Evolutionary conservation across 1,140 invertebrate species (phyloP), one percentile per base, ranked within the genome.

Genomic region (Brachionus calyciflorus): DNA sequence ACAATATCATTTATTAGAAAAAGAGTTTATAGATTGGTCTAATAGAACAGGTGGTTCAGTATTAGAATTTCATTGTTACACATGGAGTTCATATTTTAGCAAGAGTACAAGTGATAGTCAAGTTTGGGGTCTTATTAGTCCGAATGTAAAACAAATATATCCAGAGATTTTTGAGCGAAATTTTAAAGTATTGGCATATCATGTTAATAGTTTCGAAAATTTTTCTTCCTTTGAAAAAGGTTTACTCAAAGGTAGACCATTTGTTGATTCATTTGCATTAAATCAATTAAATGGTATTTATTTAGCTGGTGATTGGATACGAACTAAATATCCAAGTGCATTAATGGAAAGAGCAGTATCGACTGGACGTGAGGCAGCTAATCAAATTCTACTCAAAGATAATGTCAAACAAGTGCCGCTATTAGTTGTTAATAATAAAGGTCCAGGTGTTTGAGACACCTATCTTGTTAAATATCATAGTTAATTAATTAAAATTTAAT

Each of bases 341-440:
- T 28, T 78, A 17, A 78, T 78, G 77, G 77, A 78, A 63, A 63
- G 60, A 57, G 77, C 77, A 33, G 77, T 78, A 6, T 76, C 70
- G 6, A 78, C 77, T 0, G 77, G 77, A 44, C 77, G 77, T 49
- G 53, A 65, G 24, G 77, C 77, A 63, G 77, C 77, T 26, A 78
- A 78, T 76, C n/a, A 76, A 44, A 63, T 78, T 10, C 28, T 78
- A 0, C n/a, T 76, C 6, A 14, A 46, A 14, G 70, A 78, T 40
- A 19, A 40, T 19, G 77, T 78, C 14, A 26, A 28, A 78, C 77
- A 78, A 63, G 77, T 76, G 28, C 37, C 48, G 10, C 0, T 78
- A 5, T 40, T 44, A 7, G 77, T 78, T 10, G 51, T 73, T 1
- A 60, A 75, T 9, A 68, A 48, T 14, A 78, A 57, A 63, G 77